Conservation (phyloP, 2,888 invertebrate species). For the Mystacides longicornis region DNA sequence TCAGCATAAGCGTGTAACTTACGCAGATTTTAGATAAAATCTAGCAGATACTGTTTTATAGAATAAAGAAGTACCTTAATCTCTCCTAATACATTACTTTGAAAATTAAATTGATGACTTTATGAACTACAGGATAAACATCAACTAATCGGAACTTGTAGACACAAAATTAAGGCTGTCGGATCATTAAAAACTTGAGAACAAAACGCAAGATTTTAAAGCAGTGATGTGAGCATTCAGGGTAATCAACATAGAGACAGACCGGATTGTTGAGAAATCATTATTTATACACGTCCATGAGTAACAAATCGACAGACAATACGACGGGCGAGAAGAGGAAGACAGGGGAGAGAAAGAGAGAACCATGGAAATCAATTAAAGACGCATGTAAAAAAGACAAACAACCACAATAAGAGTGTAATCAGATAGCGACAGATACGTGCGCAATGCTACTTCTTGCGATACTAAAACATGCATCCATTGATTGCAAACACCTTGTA, state of each 20-base stretch:
- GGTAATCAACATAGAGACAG: background rate
- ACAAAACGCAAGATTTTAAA: background rate
- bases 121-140: no score
- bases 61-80: no score
- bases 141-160: no score
- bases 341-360: background rate
- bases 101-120: no score
- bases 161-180: no score
- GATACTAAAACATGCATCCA: background rate
- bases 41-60: no score
- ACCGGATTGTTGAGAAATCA: constrained; percentile 1
- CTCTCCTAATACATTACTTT: no score
- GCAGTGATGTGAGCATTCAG: background rate
- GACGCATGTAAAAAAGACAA: background rate
- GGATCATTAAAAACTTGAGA: background rate
- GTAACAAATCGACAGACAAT: background rate
- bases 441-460: background rate
- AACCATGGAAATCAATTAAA: constrained; percentile 1
- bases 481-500: no score
- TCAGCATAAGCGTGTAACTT: no score
- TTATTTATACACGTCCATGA: background rate
- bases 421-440: background rate
- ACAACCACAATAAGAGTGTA: background rate
- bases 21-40: no score
- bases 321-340: background rate